Percentiles rank a stretch among this genome's conserved stretches.
Evolutionary conservation across 2,113 vertebrate species (phyloP).

Genomic region (Pteropus alecto): DNA sequence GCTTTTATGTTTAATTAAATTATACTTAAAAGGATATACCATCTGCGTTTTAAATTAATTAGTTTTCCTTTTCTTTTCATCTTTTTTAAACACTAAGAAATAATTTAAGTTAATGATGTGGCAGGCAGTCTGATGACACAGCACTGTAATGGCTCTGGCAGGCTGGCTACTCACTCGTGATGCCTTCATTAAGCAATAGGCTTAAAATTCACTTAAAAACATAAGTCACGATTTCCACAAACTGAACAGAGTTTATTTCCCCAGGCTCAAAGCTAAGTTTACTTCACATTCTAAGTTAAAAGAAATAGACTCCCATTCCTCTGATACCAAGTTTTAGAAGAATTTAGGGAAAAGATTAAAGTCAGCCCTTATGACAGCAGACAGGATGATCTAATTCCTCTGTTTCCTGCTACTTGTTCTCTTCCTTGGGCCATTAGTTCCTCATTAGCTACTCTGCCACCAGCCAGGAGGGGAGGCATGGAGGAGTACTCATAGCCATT

Average conservation of each 20-base stretch:
- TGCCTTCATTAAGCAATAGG: background rate
- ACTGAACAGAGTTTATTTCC: conserved; percentile 7
- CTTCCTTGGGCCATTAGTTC: background rate
- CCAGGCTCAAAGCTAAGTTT: background rate
- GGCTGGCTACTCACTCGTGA: background rate
- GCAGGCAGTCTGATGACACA: background rate
- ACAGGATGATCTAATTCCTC: background rate
- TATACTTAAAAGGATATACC: conserved; percentile 28
- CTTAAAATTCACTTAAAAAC: background rate
- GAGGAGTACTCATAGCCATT: background rate
- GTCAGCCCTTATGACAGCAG: background rate
- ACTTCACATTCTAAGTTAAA: background rate
- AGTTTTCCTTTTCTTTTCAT: conserved; percentile 38
- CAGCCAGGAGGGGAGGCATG: background rate
- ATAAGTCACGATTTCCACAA: background rate
- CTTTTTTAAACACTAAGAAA: conserved; percentile 43
- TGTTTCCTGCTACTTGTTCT: background rate
- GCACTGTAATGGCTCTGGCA: background rate
- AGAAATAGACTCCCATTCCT: background rate
- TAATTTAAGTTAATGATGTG: conserved; percentile 34
- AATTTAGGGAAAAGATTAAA: conserved; percentile 7
- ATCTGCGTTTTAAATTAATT: conserved; percentile 32
- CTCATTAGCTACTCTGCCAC: background rate
- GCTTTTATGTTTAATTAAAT: conserved; percentile 33
- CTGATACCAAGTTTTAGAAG: background rate